A percentile compares a stretch with the other conserved stretches of the same genome.
phyloP scores from a whole-genome alignment of 2,797 vertebrate genomes.

The Fringilla coelebs region DNA sequence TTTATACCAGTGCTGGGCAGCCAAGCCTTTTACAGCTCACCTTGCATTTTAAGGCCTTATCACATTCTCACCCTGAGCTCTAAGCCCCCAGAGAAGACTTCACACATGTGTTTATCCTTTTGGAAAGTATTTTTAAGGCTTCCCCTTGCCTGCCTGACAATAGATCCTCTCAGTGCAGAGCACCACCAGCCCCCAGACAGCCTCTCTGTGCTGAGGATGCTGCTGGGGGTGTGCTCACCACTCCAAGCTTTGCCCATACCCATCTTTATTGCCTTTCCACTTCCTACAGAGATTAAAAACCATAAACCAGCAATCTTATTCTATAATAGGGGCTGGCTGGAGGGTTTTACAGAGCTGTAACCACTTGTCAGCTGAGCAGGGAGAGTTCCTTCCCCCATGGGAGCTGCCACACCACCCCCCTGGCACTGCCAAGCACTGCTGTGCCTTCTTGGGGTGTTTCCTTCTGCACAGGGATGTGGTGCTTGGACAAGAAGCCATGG shows the following conservation, averaged over 20 bases:
- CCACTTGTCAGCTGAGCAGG: background rate
- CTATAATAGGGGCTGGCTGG: background rate
- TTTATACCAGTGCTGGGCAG: background rate
- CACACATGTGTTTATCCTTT: background rate
- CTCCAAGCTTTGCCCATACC: background rate
- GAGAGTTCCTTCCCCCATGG: background rate
- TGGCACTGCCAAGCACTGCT: background rate
- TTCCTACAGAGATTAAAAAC: background rate
- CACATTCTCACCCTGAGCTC: background rate
- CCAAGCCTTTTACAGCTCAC: background rate
- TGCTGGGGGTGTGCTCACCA: rapidly evolving
- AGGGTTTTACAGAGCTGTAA: background rate
- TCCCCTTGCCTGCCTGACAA: background rate
- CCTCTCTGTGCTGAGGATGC: rapidly evolving
- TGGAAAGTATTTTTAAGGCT: background rate
- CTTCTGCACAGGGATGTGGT: background rate
- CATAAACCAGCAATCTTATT: background rate
- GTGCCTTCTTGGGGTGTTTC: background rate
- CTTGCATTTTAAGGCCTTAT: background rate
- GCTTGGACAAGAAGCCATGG: background rate
- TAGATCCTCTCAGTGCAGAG: background rate
- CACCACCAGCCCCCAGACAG: rapidly evolving
- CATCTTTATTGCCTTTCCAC: rapidly evolving
- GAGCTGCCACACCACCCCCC: background rate
- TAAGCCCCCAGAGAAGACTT: background rate